A percentile compares a stretch with the other conserved stretches of the same genome.
Evolutionary conservation across 2,113 vertebrate species (phyloP).

Genomic region (Hassar affinis): DNA sequence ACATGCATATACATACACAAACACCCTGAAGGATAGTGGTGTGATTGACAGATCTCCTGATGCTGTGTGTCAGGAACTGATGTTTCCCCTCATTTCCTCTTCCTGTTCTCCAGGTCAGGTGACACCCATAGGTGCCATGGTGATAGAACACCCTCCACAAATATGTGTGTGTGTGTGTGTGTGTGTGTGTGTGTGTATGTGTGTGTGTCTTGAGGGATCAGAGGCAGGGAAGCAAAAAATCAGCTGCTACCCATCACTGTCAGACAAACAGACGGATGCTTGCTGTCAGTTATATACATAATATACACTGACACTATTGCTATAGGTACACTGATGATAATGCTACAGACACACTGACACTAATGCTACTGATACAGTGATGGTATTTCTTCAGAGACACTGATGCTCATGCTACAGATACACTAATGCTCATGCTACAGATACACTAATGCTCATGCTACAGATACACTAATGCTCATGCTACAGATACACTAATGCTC

Average conservation of each 20-base stretch:
- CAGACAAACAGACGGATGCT: constrained; percentile 37
- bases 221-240: constrained; percentile 48
- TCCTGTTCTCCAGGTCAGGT: constrained; percentile 71
- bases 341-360: neutral
- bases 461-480: neutral
- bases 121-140: constrained; percentile 75
- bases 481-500: neutral
- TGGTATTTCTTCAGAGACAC: constrained; percentile 3
- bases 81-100: constrained; percentile 79
- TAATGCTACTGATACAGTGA: neutral
- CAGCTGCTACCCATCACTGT: constrained; percentile 68
- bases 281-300: constrained; percentile 10
- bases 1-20: constrained; percentile 52
- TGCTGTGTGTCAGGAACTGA: constrained; percentile 78
- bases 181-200: constrained; percentile 16
- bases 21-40: constrained; percentile 68
- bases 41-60: constrained; percentile 71
- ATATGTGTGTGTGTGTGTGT: constrained; percentile 12
- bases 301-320: neutral
- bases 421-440: neutral
- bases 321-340: neutral
- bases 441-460: neutral
- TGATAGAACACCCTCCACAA: constrained; percentile 55
- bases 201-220: constrained; percentile 48
- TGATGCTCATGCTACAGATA: neutral